Base-by-base conservation (phyloP, 1,140 invertebrate genomes). In the Drosophila pseudoobscura region DNA sequence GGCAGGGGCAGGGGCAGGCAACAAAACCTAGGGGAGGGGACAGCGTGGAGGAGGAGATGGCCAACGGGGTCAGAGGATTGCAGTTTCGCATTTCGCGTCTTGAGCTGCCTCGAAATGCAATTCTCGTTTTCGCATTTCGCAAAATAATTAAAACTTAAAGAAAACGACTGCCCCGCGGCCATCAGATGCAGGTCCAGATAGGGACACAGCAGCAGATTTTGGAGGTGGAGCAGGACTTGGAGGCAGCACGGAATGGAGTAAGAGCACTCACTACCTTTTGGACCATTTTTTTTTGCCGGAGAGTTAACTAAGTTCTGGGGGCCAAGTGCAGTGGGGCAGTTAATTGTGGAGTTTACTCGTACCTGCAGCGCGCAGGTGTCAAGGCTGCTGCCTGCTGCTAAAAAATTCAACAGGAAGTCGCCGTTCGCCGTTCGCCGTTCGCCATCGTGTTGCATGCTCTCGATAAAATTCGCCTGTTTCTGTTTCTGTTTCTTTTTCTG, bases 71-170 rank as follows among this genome's bases (percentile, higher is more conserved):
- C 53, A 43, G 47, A 46, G 29, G 24, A 55, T 68, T 61, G 72
- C 63, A 76, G 61, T 63, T 76, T 70, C 64, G 35, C 51, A 52
- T 75, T 74, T 71, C 60, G 71, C 55, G 66, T 70, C 66, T 57
- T 29, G 66, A 35, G 49, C 55, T 68, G 75, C 65, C 51, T 79
- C 58, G 77, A 80, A 77, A 85, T 84, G 77, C 78, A 87, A 87
- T 85, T 87, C 85, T 74, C 83, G 83, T 88, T 84, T 84, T 88
- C 62, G 83, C 82, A 82, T 88, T 87, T 87, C 76, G 69, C 76
- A 77, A 87, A 87, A 87, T 87, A 87, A 87, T 87, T 87, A 87
- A 87, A 76, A 88, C 55, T 87, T 87, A 78, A 87, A 77, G 75
- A 71, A 75, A 71, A 73, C 52, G 65, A 70, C 60, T 44, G 39